Evolutionary conservation across 1,140 invertebrate species (phyloP), one percentile per base, ranked within the genome.

Genomic region (Drosophila suzukii): DNA sequence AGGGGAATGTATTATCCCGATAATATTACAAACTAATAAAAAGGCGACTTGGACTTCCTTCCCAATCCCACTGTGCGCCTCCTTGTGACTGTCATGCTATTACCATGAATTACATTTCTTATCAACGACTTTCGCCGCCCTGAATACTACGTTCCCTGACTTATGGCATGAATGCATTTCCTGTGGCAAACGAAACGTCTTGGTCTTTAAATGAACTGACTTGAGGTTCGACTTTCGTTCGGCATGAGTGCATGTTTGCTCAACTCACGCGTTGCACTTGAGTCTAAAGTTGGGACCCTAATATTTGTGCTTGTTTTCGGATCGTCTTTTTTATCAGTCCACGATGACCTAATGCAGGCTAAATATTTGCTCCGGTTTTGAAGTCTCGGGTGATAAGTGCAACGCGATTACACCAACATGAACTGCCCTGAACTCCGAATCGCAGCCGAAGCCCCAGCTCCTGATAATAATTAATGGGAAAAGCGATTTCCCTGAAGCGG

Each of bases 301-400:
- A 30, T 60, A 43, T 51, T 62, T 43, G 51, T 67, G n/a, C 20
- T 27, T 68, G 46, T 51, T 36, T 66, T 51, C 34, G 30, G 30
- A 15, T 55, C 58, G 53, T 61, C 24, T 41, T 30, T 44, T 85
- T 70, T 85, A 88, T 86, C 83, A 65, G 51, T 15, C 8, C 47
- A 17, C 63, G 82, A 51, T 86, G 83, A 86, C 83, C 83, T 77
- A 88, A 88, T 88, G 82, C 43, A 27, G 41, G 63, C 63, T 38
- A 88, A 71, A 86, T 86, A 86, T 88, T 86, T 88, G 60, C 59
- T 47, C 60, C 71, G 65, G 65, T 78, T 81, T 61, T 53, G 57
- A 49, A 30, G 53, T 13, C 47, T 27, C 15, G 27, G 44, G 51
- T 70, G 80, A 82, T 83, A 83, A 79, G 65, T 49, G n/a, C 41